Evolutionary conservation across 2,113 vertebrate genomes (phyloP).

Genomic region (Pseudonaja textilis): DNA sequence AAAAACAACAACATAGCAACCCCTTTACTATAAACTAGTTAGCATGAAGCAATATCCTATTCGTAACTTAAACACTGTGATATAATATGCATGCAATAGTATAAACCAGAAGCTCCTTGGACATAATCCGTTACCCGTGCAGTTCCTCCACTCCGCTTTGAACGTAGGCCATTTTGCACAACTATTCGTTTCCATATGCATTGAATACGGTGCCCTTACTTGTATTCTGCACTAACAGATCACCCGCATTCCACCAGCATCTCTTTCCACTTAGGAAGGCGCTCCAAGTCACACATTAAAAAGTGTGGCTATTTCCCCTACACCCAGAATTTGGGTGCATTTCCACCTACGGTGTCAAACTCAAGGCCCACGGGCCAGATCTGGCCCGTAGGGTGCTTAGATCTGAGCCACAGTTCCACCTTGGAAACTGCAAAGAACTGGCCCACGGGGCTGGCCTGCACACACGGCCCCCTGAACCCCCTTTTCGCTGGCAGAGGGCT

Average conservation of each 20-base stretch:
- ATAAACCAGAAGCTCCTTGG: neutral
- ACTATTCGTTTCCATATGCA: neutral
- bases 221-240: neutral
- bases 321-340: neutral
- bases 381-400: too few species aligned
- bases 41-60: neutral
- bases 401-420: too few species aligned
- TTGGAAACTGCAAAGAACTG: too few species aligned
- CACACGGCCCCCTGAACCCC: too few species aligned
- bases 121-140: too few species aligned
- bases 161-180: neutral
- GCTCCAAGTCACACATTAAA: neutral
- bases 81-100: neutral
- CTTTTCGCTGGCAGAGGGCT: too few species aligned
- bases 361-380: too few species aligned
- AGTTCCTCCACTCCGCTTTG: neutral
- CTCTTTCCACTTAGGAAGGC: neutral
- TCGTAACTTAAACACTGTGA: neutral
- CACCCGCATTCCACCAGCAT: neutral
- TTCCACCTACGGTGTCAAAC: neutral
- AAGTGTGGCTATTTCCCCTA: neutral
- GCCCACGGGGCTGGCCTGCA: too few species aligned
- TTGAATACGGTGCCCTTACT: neutral
- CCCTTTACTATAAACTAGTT: neutral
- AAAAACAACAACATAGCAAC: neutral